Evolutionary conservation across 1,140 invertebrate species (phyloP).

Genomic region (Leptestheria dahalacensis): DNA sequence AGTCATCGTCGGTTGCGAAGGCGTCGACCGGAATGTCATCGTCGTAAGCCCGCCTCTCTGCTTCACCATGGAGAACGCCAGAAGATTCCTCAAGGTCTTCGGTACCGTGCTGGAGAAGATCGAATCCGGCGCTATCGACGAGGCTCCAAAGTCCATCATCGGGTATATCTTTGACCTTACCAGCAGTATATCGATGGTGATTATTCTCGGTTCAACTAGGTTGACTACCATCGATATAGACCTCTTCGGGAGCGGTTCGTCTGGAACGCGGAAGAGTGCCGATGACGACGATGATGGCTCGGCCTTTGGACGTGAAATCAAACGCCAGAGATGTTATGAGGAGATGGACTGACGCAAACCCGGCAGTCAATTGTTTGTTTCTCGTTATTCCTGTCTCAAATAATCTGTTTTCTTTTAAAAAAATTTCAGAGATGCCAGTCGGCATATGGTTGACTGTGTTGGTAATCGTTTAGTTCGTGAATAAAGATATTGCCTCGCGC

Average conservation of each 20-base stretch:
- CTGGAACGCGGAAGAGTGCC: not conserved
- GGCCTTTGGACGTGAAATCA: not conserved
- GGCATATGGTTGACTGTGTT: too few species aligned
- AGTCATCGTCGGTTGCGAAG: slow-evolving; percentile 39
- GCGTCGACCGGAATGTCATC: slow-evolving; percentile 40
- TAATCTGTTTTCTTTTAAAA: not conserved
- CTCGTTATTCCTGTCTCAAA: not conserved
- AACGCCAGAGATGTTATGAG: slow-evolving; percentile 10
- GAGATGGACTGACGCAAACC: slow-evolving; percentile 14
- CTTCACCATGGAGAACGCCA: slow-evolving; percentile 33
- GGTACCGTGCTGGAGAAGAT: slow-evolving; percentile 27
- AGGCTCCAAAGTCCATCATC: not conserved
- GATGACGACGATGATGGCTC: not conserved
- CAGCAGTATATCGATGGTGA: not conserved
- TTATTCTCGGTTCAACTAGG: not conserved
- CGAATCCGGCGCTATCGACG: slow-evolving; percentile 15
- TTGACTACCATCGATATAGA: slow-evolving; percentile 4
- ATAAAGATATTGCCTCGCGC: too few species aligned
- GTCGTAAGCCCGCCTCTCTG: slow-evolving; percentile 45
- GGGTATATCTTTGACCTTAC: not conserved
- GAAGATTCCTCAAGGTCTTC: slow-evolving; percentile 26
- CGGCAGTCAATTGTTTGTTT: not conserved
- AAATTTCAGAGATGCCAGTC: too few species aligned
- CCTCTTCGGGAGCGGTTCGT: not conserved
- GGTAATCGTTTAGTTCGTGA: too few species aligned